A percentile compares a stretch with the other conserved stretches of the same genome.
phyloP scores from a whole-genome alignment of 2,888 invertebrate genomes.

The Tricholauxania praeusta region DNA sequence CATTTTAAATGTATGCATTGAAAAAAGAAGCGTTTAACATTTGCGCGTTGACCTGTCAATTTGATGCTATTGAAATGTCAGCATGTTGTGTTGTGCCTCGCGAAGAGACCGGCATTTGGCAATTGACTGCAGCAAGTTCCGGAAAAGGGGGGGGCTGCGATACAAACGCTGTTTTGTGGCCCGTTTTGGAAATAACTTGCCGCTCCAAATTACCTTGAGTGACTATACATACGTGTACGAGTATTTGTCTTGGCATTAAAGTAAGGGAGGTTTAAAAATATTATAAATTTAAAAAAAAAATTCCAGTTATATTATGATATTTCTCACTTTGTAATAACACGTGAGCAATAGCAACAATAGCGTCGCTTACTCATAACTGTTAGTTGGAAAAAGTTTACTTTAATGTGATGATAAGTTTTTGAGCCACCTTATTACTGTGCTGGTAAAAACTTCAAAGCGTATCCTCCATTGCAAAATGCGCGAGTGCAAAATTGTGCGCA shows the following conservation, averaged over 20 bases:
- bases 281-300: too few relatives aligned
- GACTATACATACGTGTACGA: conserved; percentile 5
- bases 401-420: too few relatives aligned
- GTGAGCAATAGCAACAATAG: too few relatives aligned
- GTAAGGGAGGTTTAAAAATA: too few relatives aligned
- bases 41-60: conserved; percentile 67
- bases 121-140: not conserved
- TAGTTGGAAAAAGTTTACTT: too few relatives aligned
- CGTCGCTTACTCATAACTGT: too few relatives aligned
- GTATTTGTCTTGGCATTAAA: not conserved
- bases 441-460: not conserved
- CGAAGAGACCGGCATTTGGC: not conserved
- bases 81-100: conserved; percentile 41
- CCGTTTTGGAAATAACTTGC: conserved; percentile 14
- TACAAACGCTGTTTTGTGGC: conserved; percentile 2
- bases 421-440: too few relatives aligned
- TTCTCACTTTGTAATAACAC: too few relatives aligned
- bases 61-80: conserved; percentile 67
- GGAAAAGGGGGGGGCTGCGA: conserved; percentile 12
- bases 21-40: conserved; percentile 36
- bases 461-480: not conserved
- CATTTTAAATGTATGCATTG: conserved; percentile 9
- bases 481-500: conserved; percentile 10
- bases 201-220: conserved; percentile 19
- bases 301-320: too few relatives aligned